Percentiles rank a stretch among this genome's conserved stretches.
phyloP scores from a whole-genome alignment of 2,797 vertebrate genomes.

The Gymnothorax reevesii region DNA sequence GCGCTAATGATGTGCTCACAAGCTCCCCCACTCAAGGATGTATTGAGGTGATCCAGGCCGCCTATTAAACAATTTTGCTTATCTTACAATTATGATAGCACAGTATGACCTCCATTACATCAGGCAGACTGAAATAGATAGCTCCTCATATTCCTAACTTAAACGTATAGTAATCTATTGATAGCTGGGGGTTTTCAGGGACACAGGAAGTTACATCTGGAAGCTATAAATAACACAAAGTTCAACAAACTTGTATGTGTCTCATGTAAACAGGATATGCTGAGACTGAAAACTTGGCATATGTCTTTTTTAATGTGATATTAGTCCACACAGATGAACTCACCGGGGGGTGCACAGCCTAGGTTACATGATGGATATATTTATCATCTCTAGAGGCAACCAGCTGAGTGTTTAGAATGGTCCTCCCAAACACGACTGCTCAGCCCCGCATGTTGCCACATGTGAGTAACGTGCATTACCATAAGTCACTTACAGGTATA shows the following conservation, averaged over 20 bases:
- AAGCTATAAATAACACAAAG: conserved; percentile 54
- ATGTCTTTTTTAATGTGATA: conserved; percentile 20
- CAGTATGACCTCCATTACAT: conserved; percentile 27
- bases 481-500: neutral
- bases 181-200: conserved; percentile 41
- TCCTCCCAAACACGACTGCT: neutral
- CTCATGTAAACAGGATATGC: conserved; percentile 52
- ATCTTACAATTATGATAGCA: conserved; percentile 46
- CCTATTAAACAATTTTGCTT: conserved; percentile 36
- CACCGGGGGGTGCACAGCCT: neutral
- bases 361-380: conserved; percentile 8
- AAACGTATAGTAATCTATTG: neutral
- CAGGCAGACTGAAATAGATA: conserved; percentile 37
- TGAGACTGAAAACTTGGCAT: conserved; percentile 36
- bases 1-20: conserved; percentile 51
- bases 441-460: neutral
- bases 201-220: conserved; percentile 54
- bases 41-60: neutral
- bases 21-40: conserved; percentile 1
- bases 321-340: conserved; percentile 4
- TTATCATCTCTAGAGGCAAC: neutral
- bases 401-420: neutral
- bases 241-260: conserved; percentile 42
- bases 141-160: neutral
- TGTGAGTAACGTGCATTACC: neutral